phyloP scores from a whole-genome alignment of 2,888 invertebrate genomes.

The Nomada flava region DNA sequence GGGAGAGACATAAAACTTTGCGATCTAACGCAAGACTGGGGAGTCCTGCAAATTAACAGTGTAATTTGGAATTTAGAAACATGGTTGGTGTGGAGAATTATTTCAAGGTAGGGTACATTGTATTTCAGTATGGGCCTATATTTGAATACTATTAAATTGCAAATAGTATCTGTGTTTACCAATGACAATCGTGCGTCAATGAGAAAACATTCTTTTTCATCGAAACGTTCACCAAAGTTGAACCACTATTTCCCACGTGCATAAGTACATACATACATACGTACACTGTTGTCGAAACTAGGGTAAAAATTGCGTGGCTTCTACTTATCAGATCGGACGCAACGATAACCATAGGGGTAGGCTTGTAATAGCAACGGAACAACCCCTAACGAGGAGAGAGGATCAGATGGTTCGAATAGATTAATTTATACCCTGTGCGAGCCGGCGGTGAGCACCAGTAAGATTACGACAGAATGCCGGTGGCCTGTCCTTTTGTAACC shows the following conservation, averaged over 20 bases:
- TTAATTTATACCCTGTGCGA: conserved; percentile 65
- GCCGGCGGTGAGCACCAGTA: conserved; percentile 29
- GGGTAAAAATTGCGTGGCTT: conserved; percentile 60
- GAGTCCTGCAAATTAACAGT: too few relatives aligned
- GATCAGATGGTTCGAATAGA: conserved; percentile 70
- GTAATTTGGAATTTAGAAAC: too few relatives aligned
- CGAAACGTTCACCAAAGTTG: conserved; percentile 14
- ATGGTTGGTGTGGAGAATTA: too few relatives aligned
- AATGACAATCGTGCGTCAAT: background rate
- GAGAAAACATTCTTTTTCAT: background rate
- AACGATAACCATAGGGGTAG: conserved; percentile 27
- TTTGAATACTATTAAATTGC: background rate
- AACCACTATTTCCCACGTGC: conserved; percentile 37
- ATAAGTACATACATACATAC: conserved; percentile 10
- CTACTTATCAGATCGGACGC: conserved; percentile 48
- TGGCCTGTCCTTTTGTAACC: conserved; percentile 26
- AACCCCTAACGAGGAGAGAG: conserved; percentile 68
- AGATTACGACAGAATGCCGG: conserved; percentile 39
- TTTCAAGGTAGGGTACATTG: too few relatives aligned
- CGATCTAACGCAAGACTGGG: too few relatives aligned
- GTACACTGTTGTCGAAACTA: conserved; percentile 25
- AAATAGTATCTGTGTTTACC: background rate
- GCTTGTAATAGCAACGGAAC: conserved; percentile 59
- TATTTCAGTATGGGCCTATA: too few relatives aligned
- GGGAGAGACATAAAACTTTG: too few relatives aligned